Base-by-base conservation (phyloP, 2,797 vertebrate genomes). In the Hylomyscus alleni region DNA sequence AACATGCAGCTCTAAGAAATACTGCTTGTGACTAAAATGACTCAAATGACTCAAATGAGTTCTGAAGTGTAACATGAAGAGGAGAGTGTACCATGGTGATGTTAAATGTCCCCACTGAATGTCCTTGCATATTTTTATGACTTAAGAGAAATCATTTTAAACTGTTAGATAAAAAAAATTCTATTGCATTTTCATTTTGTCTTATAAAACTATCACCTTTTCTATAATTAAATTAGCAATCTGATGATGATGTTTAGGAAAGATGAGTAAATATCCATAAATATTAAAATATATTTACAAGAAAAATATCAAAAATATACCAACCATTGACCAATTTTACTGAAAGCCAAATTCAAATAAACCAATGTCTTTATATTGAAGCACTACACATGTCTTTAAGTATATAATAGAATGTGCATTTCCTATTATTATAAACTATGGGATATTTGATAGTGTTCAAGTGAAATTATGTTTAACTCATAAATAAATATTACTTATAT, bases 171-270 rank as follows among this genome's bases (percentile, higher is more conserved):
- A 72, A 77, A 52, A n/a, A 13, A 37, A 87, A 15, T 69, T n/a
- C 60, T 86, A 44, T 62, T n/a, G 2, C 6, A 47, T 44, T 91
- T 93, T 76, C 15, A 86, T 29, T 34, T 24, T 80, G 37, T 58
- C 34, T 81, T 65, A 50, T 0, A 84, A 62, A 91, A 89, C 93
- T n/a, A 65, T 47, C 29, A 81, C 9, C 6, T 19, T 54, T 19
- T 54, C 52, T 86, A 6, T 67, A 50, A 47, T 94, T 82, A 89
- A 86, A 85, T 26, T 86, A 78, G 9, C 15, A 77, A 83, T 83
- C 13, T 24, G 10, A 11, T 58, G 3, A 75, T 52, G n/a, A 34
- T 87, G 17, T 72, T 9, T 54, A 95, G n/a, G 14, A 1, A 87
- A 62, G 47, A 20, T 78, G 10, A 50, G 22, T 47, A 83, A 58